Conservation (phyloP, 2,797 vertebrate genomes). For the Enteromius mattozi region DNA sequence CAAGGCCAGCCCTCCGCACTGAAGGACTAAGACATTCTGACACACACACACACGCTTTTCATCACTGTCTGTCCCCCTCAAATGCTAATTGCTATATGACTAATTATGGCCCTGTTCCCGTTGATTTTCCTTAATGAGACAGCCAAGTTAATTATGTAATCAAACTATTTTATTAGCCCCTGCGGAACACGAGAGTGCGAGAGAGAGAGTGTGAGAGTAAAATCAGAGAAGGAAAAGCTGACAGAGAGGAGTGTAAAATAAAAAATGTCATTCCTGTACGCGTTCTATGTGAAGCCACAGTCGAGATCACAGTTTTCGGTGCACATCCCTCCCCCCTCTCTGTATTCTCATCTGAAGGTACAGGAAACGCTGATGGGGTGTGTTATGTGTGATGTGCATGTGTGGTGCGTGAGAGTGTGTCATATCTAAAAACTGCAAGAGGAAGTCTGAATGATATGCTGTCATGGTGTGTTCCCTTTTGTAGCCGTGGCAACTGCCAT, state of each 20-base stretch:
- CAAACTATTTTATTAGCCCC: constrained; percentile 89
- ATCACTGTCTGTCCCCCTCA: constrained; percentile 84
- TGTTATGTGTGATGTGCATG: constrained; percentile 38
- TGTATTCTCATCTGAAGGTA: constrained; percentile 18
- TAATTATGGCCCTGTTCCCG: constrained; percentile 92
- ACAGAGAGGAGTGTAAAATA: constrained; percentile 27
- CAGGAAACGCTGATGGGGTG: constrained; percentile 29
- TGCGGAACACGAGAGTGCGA: constrained; percentile 71
- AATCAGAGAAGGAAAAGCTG: not conserved
- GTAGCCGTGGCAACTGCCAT: constrained; percentile 39
- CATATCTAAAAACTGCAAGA: constrained; percentile 49
- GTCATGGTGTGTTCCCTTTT: constrained; percentile 30
- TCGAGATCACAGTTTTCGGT: constrained; percentile 1
- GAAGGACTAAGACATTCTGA: constrained; percentile 29
- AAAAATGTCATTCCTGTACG: constrained; percentile 28
- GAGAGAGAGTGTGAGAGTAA: constrained; percentile 21
- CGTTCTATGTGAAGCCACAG: not conserved
- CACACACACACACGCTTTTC: constrained; percentile 62
- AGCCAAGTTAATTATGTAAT: constrained; percentile 94
- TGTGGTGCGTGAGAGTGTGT: constrained; percentile 39
- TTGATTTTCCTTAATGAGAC: constrained; percentile 92
- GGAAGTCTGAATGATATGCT: constrained; percentile 44
- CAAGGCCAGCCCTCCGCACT: constrained; percentile 18
- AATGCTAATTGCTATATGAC: constrained; percentile 90
- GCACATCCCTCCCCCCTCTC: not conserved